Conservation (phyloP, 2,113 vertebrate species). For the Campylomormyrus tamandua region DNA sequence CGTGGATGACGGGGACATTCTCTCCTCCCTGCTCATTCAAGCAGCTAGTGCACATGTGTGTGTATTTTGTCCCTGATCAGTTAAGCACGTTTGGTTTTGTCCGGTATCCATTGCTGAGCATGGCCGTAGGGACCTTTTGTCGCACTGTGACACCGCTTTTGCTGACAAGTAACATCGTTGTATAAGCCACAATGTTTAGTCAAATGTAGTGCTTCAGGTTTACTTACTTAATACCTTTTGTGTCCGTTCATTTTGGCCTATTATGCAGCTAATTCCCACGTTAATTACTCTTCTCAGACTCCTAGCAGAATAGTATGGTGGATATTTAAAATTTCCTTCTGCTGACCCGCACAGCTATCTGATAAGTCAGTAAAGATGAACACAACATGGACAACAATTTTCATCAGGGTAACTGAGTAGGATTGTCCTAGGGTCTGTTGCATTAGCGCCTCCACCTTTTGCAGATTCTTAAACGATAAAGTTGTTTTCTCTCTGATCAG, state of each 20-base stretch:
- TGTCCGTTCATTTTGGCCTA: background rate
- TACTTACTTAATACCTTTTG: background rate
- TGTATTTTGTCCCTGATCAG: background rate
- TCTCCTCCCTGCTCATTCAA: background rate
- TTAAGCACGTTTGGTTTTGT: background rate
- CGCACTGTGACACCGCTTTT: background rate
- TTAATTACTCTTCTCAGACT: background rate
- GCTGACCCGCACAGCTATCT: background rate
- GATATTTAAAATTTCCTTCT: background rate
- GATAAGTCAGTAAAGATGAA: background rate
- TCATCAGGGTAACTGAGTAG: background rate
- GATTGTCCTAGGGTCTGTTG: background rate
- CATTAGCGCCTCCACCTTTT: background rate
- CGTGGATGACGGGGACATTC: background rate
- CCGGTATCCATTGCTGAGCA: background rate
- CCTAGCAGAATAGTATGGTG: background rate
- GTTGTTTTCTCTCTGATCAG: constrained; percentile 30
- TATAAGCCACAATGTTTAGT: background rate
- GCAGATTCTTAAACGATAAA: background rate
- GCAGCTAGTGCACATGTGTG: background rate
- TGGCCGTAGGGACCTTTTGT: background rate
- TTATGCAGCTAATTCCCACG: background rate
- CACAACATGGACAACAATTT: background rate
- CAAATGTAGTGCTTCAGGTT: background rate
- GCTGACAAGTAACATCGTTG: background rate